Evolutionary conservation across 2,888 invertebrate genomes (phyloP), one percentile per base, ranked within the genome.

Genomic region (Caprella mutica): DNA sequence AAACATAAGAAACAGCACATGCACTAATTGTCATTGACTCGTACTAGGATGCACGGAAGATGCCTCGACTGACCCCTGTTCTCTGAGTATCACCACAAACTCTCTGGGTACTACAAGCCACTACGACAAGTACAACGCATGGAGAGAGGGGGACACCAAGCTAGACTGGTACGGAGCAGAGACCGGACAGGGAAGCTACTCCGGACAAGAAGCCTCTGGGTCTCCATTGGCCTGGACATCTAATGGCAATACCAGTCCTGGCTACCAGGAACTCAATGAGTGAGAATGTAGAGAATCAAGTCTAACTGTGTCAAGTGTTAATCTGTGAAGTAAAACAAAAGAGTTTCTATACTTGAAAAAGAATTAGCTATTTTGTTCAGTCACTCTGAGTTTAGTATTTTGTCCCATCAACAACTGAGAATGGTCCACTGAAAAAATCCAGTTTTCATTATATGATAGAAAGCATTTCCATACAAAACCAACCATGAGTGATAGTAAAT

Each of bases 201-300:
- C 30, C 14, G 61, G 64, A 3, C 48, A 55, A 43, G 40, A 26
- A 9, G 65, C 67, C 6, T 42, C 48, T 1, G 67, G 67, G 1
- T 56, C 67, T 14, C 62, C 67, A 19, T 27, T 64, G 23, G 66
- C 65, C 2, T 67, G 67, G 67, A 67, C 66, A 21, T 56, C 59
- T 6, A 65, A 48, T 46, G 12, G 39, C 14, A 17, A 55, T 19
- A 50, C 56, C 27, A 38, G 17, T 17, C 56, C 60, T 5, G 70
- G 69, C 29, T 71, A 70, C 63, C 69, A 69, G 50, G 68, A 66
- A 5, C 65, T 68, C 8, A 71, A 71, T 66, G 72, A 68, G 55
- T 61, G 33, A 55, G 61, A 26, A 8, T 33, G n/a, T n/a, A n/a
- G 12, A 35, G 9, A 35, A 35, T 35, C 35, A 35, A 35, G 35